Conservation (phyloP, 2,797 vertebrate species). For the Liparis tanakae region DNA sequence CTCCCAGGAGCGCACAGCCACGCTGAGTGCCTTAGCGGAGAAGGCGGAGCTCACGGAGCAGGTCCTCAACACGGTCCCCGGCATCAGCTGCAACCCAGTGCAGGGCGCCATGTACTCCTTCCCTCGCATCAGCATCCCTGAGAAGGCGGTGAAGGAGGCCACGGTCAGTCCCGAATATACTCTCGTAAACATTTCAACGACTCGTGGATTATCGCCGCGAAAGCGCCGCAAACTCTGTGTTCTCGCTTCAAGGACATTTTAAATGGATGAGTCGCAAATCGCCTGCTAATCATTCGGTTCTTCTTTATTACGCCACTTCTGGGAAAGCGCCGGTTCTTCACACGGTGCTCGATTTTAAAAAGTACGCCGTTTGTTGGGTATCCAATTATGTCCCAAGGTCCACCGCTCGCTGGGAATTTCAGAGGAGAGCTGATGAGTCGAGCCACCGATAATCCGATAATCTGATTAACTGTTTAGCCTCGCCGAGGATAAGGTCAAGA, state of each 20-base stretch:
- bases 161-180: constrained; percentile 73
- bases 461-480: constrained; percentile 59
- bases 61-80: constrained; percentile 86
- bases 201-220: background rate
- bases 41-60: constrained; percentile 90
- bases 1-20: constrained; percentile 85
- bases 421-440: constrained; percentile 16
- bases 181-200: constrained; percentile 4
- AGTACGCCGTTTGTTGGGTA: constrained; percentile 30
- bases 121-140: constrained; percentile 86
- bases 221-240: background rate
- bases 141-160: constrained; percentile 84
- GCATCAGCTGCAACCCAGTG: constrained; percentile 92
- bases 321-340: background rate
- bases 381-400: constrained; percentile 47
- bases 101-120: constrained; percentile 95
- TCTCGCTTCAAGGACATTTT: constrained; percentile 6
- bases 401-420: constrained; percentile 52
- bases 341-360: background rate
- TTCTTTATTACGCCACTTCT: background rate
- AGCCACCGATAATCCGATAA: constrained; percentile 39
- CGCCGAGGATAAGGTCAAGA: constrained; percentile 39
- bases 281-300: background rate
- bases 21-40: constrained; percentile 85
- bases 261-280: constrained; percentile 2